phyloP scores from a whole-genome alignment of 2,888 invertebrate species.

The Cacoxenus indagator region DNA sequence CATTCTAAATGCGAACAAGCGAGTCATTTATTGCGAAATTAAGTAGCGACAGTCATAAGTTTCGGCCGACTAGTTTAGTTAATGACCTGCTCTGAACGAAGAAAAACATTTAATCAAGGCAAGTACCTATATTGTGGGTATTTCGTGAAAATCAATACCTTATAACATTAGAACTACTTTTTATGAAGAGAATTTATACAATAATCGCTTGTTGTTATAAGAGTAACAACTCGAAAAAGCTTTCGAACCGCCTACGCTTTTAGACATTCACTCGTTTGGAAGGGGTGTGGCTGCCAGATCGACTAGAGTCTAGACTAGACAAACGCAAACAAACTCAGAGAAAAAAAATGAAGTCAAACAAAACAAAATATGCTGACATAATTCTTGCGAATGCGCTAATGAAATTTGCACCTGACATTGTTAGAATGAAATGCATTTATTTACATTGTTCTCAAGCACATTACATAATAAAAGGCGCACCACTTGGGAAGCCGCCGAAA shows the following conservation, averaged over 20 bases:
- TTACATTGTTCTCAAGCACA: constrained; percentile 24
- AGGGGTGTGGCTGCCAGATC: too few species aligned
- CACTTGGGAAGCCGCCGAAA: constrained; percentile 4
- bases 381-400: constrained; percentile 37
- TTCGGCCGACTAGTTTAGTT: not conserved
- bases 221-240: too few species aligned
- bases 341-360: constrained; percentile 2
- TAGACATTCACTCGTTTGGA: too few species aligned
- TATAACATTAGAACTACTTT: too few species aligned
- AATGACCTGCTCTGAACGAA: too few species aligned
- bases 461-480: constrained; percentile 25
- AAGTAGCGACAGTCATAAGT: not conserved
- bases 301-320: too few species aligned
- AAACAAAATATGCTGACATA: constrained; percentile 45
- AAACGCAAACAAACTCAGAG: not conserved
- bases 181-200: too few species aligned
- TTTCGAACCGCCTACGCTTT: too few species aligned
- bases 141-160: too few species aligned
- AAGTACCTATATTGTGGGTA: too few species aligned
- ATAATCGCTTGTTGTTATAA: too few species aligned
- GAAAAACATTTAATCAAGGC: too few species aligned
- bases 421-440: constrained; percentile 30
- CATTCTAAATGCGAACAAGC: not conserved
- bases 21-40: not conserved
- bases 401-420: constrained; percentile 61